Percentiles rank a stretch among this genome's conserved stretches.
These are phyloP conservation scores for Drosophila obscura DNA, from an alignment of 1,140 invertebrate species.

Conservation along the genomic window DNA sequence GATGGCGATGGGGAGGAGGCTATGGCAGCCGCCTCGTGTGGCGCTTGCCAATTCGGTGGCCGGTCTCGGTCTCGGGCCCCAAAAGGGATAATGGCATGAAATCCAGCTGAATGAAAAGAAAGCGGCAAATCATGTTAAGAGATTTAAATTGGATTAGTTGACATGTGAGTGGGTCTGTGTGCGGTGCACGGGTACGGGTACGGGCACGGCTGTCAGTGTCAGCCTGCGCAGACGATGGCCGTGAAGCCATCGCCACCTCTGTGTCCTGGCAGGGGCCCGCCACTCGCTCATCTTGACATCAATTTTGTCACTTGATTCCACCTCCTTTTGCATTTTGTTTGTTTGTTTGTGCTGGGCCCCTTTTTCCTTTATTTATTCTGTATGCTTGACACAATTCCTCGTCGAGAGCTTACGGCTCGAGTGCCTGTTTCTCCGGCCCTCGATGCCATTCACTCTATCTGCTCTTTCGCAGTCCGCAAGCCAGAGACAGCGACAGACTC, in stretches of 20 bases:
- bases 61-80: conserved; percentile 38
- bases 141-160: conserved; percentile 81
- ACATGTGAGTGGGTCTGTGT: conserved; percentile 53
- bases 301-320: conserved; percentile 74
- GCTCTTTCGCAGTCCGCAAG: conserved; percentile 60
- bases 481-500: not conserved
- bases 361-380: conserved; percentile 61
- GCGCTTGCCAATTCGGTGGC: conserved; percentile 58
- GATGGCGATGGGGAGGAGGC: not conserved
- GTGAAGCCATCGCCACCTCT: conserved; percentile 40
- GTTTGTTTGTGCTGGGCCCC: conserved; percentile 13
- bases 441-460: conserved; percentile 70
- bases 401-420: conserved; percentile 63
- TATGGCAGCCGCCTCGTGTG: conserved; percentile 21
- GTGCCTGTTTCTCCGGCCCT: conserved; percentile 49
- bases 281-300: conserved; percentile 72
- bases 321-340: conserved; percentile 35
- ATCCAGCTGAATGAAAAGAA: conserved; percentile 81
- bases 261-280: conserved; percentile 22
- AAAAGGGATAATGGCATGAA: conserved; percentile 78
- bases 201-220: conserved; percentile 9
- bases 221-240: conserved; percentile 54
- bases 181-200: not conserved
- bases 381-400: conserved; percentile 76
- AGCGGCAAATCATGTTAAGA: conserved; percentile 82